Percentiles rank a stretch among this genome's conserved stretches.
Evolutionary conservation across 1,140 invertebrate genomes (phyloP).

Genomic region (Drosophila lini): DNA sequence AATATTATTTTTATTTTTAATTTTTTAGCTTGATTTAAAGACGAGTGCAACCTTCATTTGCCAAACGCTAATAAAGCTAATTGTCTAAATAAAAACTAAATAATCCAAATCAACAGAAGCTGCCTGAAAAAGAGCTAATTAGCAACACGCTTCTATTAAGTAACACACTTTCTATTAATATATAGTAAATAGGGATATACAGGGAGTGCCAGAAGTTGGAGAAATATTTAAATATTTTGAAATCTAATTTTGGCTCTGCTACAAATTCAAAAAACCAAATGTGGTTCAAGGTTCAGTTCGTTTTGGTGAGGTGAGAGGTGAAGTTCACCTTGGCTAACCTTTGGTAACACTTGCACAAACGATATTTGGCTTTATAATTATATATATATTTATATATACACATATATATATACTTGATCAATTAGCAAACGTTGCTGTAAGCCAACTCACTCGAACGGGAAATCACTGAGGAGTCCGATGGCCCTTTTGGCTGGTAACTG

Average conservation of each 20-base stretch:
- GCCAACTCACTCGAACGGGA: background rate
- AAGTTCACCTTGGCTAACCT: constrained; percentile 38
- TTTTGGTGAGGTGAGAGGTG: constrained; percentile 21
- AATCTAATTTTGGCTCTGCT: background rate
- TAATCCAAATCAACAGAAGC: constrained; percentile 9
- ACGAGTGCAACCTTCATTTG: constrained; percentile 17
- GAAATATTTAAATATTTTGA: background rate
- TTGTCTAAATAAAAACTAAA: constrained; percentile 10
- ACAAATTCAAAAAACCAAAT: constrained; percentile 5
- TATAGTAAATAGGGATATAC: background rate
- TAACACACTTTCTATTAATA: constrained; percentile 12
- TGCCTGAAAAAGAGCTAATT: constrained; percentile 12
- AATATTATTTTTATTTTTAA: background rate
- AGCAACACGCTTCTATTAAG: constrained; percentile 17
- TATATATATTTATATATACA: background rate
- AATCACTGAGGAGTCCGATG: constrained; percentile 7
- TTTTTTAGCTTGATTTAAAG: background rate
- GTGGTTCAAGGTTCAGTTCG: constrained; percentile 4
- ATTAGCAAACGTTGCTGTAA: constrained; percentile 39
- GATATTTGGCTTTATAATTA: constrained; percentile 32
- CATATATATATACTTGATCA: constrained; percentile 12
- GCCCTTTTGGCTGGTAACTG: constrained; percentile 20
- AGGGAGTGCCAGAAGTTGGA: background rate
- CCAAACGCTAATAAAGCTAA: constrained; percentile 29
- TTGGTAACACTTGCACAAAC: constrained; percentile 10